Base-by-base conservation (phyloP, 2,888 invertebrate species). In the Drosophila limbata region DNA sequence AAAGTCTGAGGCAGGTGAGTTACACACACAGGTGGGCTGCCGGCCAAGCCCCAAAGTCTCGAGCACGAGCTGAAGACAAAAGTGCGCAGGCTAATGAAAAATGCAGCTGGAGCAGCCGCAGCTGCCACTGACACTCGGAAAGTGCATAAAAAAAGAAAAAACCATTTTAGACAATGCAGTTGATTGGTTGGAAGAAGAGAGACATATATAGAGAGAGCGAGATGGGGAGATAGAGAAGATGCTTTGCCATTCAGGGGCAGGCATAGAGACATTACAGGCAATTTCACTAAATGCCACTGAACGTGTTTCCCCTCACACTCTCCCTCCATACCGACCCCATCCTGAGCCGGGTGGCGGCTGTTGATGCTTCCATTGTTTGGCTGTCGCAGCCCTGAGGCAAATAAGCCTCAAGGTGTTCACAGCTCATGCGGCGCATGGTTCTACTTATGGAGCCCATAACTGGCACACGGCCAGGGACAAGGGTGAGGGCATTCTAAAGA, bases 281-380 rank as follows among this genome's bases (percentile, higher is more conserved):
- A 77, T 81, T 81, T 79, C 74, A 81, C 81, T 77, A 79, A 81
- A 79, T 74, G 82, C 67, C 76, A 79, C 71, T 84, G 79, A 83
- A 83, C 62, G 62, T 64, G 52, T 69, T 35, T 62, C 15, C 59
- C 31, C 28, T 6, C 15, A 15, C 13, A 11, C n/a, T 40, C 33
- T 10, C 45, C 45, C 9, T 47, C n/a, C 57, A 37, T n/a, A 15
- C 11, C 40, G 8, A 6, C 11, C 39, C 11, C 28, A 17, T 35
- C 10, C n/a, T 31, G 11, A 33, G 33, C 44, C 33, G 6, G 35
- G 39, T 19, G 39, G 42, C 37, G 67, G 57, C 57, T 70, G 48
- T 62, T 69, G 73, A 75, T 79, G 75, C 63, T 73, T 68, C 73
- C 59, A 70, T 80, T 82, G 82, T 79, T 70, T 77, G 63, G 63